Evolutionary conservation across 2,888 invertebrate species (phyloP).

Genomic region (Eledona agricola): DNA sequence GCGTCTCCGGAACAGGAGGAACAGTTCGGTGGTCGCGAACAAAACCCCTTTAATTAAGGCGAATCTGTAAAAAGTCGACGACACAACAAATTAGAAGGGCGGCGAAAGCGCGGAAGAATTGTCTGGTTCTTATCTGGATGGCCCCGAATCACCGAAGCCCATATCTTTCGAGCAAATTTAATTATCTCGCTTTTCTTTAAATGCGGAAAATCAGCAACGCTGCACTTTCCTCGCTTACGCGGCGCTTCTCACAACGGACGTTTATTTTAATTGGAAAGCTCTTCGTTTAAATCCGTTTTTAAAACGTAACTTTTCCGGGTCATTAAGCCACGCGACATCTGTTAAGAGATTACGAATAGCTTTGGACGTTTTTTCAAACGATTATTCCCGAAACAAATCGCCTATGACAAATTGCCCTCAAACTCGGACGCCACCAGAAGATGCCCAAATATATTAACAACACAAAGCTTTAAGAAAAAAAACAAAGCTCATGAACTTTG

Average conservation of each 20-base stretch:
- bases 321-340: slow-evolving; percentile 2
- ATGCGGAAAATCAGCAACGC: no score
- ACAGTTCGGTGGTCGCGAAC: slow-evolving; percentile 13
- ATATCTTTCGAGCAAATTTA: slow-evolving; percentile 12
- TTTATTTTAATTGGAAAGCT: no score
- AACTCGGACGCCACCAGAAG: no score
- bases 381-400: no score
- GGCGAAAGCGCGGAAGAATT: slow-evolving; percentile 3
- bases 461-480: no score
- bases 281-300: no score
- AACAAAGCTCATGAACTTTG: no score
- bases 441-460: no score
- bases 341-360: slow-evolving; percentile 1
- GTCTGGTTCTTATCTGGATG: slow-evolving; percentile 7
- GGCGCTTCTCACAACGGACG: no score
- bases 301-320: slow-evolving; percentile 2
- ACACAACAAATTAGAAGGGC: slow-evolving; percentile 29
- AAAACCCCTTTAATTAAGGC: slow-evolving; percentile 35
- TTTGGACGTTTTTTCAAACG: background rate
- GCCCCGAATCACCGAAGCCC: background rate
- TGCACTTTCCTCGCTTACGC: no score
- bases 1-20: no score
- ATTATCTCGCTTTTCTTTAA: slow-evolving; percentile 5
- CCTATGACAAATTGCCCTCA: no score
- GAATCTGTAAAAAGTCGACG: slow-evolving; percentile 24